Evolutionary conservation across 2,888 invertebrate species (phyloP), one percentile per base, ranked within the genome.

Genomic region (Ecliptopera silaceata): DNA sequence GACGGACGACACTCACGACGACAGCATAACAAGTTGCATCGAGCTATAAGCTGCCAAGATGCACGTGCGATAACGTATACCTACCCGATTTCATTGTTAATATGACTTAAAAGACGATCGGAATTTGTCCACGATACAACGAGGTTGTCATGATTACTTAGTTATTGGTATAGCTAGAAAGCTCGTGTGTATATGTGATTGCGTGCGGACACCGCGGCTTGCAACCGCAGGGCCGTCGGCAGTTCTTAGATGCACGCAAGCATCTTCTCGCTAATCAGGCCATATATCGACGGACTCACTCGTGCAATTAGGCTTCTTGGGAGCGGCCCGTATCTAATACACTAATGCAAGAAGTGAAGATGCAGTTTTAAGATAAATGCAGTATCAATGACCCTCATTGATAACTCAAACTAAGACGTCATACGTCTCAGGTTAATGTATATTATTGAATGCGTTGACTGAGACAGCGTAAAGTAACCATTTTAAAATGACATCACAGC

Each of bases 231-330:
- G 6, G 42, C 70, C 65, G 75, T 61, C 79, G 77, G 77, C 72
- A 64, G 71, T 78, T 84, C 82, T 82, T 70, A 77, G 70, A 70
- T 68, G 73, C 87, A 88, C 85, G 87, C 86, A 77, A 84, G 65
- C 72, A 75, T 81, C 80, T 86, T 87, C 86, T 74, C 70, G 82
- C 84, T 88, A 87, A 88, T 88, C 86, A 75, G 72, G 62, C 69
- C 70, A 76, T 70, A 80, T 82, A 88, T 85, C 84, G 78, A 74
- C 78, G 74, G 76, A 74, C 77, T 75, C 74, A 76, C 77, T 78
- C 61, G 66, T 71, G 78, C 81, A 87, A 86, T 88, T 86, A 88
- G 80, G 75, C 72, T 85, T 85, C 82, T 82, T 75, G 73, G 82
- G 84, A 87, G 80, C 76, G 71, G 75, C 17, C 13, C 32, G 38